Evolutionary conservation across 1,140 invertebrate species (phyloP).

Genomic region (Tachypleus tridentatus): DNA sequence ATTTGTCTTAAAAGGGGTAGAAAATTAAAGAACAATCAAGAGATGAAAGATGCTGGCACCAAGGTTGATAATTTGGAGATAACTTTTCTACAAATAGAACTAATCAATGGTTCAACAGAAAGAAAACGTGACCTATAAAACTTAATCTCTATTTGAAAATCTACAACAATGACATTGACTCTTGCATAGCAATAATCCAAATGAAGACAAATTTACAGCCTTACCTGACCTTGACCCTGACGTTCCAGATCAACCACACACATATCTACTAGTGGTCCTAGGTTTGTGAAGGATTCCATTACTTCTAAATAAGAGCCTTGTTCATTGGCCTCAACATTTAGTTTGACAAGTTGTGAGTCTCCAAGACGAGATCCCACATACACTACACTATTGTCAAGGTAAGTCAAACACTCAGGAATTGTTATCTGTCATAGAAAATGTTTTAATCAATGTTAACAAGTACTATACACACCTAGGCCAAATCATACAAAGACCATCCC

Average conservation of each 20-base stretch:
- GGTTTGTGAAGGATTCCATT: conserved; percentile 93
- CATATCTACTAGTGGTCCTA: conserved; percentile 97
- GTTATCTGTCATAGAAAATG: conserved; percentile 55
- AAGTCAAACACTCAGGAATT: conserved; percentile 97
- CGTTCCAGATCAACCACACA: conserved; percentile 90
- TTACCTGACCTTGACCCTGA: conserved; percentile 84
- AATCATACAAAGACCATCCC: no score
- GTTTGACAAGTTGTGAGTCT: conserved; percentile 88
- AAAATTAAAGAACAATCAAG: no score
- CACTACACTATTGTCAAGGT: conserved; percentile 95
- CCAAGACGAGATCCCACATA: conserved; percentile 93
- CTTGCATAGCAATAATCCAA: background rate
- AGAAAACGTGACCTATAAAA: no score
- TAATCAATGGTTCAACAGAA: no score
- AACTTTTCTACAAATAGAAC: no score
- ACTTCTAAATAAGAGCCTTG: conserved; percentile 78
- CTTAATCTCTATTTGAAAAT: no score
- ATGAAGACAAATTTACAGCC: conserved; percentile 2
- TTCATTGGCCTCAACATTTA: conserved; percentile 74
- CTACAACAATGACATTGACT: no score
- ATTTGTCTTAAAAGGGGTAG: no score
- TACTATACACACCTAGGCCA: no score
- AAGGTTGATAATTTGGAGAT: no score
- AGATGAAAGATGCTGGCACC: no score
- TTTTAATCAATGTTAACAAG: no score